phyloP scores from a whole-genome alignment of 2,888 invertebrate genomes.

The Cryptus viduatorius region DNA sequence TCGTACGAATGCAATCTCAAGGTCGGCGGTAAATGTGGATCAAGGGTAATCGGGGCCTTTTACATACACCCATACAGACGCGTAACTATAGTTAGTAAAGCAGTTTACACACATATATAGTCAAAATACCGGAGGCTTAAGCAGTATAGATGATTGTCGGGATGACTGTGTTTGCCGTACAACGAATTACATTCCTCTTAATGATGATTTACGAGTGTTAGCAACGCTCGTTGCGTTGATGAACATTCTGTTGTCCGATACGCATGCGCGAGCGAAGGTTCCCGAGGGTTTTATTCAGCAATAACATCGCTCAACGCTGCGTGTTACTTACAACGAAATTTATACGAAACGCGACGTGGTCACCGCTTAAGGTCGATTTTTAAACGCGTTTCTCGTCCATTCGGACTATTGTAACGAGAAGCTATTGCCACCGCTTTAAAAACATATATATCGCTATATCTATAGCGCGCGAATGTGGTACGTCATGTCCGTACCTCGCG shows the following conservation, averaged over 20 bases:
- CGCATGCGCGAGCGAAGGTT: background rate
- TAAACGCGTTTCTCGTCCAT: background rate
- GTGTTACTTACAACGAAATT: background rate
- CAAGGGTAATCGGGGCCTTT: constrained; percentile 65
- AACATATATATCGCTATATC: background rate
- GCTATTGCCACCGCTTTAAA: background rate
- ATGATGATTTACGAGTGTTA: constrained; percentile 65
- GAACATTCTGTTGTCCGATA: constrained; percentile 15
- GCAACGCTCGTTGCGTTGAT: constrained; percentile 12
- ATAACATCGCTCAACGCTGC: background rate
- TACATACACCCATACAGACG: background rate
- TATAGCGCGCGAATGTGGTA: background rate
- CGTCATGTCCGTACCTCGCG: constrained; percentile 44
- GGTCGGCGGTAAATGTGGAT: constrained; percentile 64
- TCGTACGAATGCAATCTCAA: constrained; percentile 59
- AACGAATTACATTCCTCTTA: constrained; percentile 62
- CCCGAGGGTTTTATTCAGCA: background rate
- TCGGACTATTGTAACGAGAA: background rate
- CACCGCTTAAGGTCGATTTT: constrained; percentile 9
- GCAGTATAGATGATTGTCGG: constrained; percentile 18
- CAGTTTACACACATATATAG: background rate
- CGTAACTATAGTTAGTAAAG: too few relatives aligned
- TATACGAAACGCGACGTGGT: constrained; percentile 6
- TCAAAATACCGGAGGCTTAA: too few relatives aligned
- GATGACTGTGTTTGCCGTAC: constrained; percentile 41